Conservation (phyloP, 30 jellyfish, hydroid and myxozoan species). For the Cassiopea xamachana region DNA sequence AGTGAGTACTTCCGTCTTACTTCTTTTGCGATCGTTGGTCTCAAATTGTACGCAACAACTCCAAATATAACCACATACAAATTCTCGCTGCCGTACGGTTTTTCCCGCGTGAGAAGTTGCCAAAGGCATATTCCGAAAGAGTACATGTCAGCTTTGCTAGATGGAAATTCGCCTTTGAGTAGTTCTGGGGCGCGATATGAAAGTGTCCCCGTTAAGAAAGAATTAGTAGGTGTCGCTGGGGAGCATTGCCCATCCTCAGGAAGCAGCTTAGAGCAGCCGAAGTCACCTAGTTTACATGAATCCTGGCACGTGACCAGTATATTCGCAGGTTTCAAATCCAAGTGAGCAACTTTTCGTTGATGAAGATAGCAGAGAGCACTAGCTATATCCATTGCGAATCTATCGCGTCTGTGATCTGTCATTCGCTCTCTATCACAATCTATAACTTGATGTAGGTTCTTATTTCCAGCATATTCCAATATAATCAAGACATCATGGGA, state of each 20-base stretch:
- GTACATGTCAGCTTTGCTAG: conserved; percentile 97
- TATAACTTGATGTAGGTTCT: conserved; percentile 80
- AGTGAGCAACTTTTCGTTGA: conserved; percentile 90
- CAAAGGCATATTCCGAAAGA: conserved; percentile 96
- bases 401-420: conserved; percentile 69
- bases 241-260: conserved; percentile 94
- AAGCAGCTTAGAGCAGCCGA: conserved; percentile 95
- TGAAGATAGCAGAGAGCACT: conserved; percentile 92
- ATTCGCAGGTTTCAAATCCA: conserved; percentile 98
- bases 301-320: conserved; percentile 87
- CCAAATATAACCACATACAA: conserved; percentile 97
- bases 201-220: conserved; percentile 94
- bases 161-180: conserved; percentile 93
- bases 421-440: conserved; percentile 85
- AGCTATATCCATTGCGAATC: conserved; percentile 90
- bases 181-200: conserved; percentile 99
- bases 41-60: conserved; percentile 93
- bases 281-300: conserved; percentile 98
- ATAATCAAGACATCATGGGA: conserved; percentile 71
- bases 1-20: conserved; percentile 65
- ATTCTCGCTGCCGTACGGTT: conserved; percentile 96
- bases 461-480: conserved; percentile 97
- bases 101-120: conserved; percentile 96
- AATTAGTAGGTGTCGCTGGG: conserved; percentile 98
- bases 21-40: conserved; percentile 86